phyloP scores from a whole-genome alignment of 2,113 vertebrate species.

The Theropithecus gelada region DNA sequence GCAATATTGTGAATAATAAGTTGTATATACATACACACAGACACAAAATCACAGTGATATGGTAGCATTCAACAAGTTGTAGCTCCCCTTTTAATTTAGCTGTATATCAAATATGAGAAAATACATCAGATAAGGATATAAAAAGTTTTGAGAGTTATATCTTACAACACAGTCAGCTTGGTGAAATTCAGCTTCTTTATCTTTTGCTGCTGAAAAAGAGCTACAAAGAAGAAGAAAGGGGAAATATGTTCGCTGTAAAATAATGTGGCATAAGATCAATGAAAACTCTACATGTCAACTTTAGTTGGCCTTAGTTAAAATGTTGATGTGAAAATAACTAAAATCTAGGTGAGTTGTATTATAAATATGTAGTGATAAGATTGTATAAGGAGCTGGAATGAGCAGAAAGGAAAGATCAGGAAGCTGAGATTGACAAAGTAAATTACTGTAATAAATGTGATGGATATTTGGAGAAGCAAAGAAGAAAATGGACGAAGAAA shows the following conservation, averaged over 20 bases:
- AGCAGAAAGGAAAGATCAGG: background rate
- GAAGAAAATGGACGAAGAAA: background rate
- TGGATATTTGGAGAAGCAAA: background rate
- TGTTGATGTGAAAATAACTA: constrained; percentile 8
- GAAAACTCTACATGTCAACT: background rate
- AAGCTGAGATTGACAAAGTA: background rate
- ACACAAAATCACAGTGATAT: background rate
- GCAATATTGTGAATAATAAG: background rate
- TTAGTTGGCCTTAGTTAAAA: background rate
- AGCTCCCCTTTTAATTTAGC: background rate
- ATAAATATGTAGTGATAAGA: background rate
- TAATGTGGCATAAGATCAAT: background rate
- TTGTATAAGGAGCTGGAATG: background rate
- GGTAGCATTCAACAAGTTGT: background rate
- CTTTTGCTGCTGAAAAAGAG: background rate
- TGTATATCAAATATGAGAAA: background rate
- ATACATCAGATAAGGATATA: background rate
- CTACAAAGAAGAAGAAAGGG: background rate
- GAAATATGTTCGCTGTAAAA: background rate
- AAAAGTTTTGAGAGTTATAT: background rate
- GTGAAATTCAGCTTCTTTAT: background rate
- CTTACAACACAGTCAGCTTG: background rate
- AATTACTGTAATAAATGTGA: background rate
- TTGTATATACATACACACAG: background rate
- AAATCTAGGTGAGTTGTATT: background rate